These are phyloP conservation scores for Lithophane ornitopus DNA, from an alignment of 2,888 invertebrate genomes.

Conservation along the genomic window DNA sequence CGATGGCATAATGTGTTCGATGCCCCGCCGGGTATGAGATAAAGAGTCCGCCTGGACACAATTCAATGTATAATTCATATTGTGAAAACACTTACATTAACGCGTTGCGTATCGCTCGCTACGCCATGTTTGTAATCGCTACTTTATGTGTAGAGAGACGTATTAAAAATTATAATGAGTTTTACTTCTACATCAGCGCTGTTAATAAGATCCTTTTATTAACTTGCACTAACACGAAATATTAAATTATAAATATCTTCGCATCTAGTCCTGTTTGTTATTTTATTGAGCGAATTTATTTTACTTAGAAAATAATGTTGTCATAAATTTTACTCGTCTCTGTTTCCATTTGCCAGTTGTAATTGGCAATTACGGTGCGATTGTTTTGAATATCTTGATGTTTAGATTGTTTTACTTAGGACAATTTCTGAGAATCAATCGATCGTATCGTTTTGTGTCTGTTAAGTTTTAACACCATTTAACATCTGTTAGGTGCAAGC, in stretches of 20 bases:
- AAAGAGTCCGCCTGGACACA: slow-evolving; percentile 74
- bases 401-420: slow-evolving; percentile 47
- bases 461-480: not conserved
- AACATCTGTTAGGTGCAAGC: not conserved
- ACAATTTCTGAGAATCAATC: slow-evolving; percentile 32
- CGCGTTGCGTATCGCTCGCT: slow-evolving; percentile 76
- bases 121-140: slow-evolving; percentile 77
- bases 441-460: slow-evolving; percentile 17
- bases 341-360: slow-evolving; percentile 60
- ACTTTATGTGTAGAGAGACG: slow-evolving; percentile 73
- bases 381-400: slow-evolving; percentile 59
- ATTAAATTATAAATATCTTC: slow-evolving; percentile 57
- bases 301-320: slow-evolving; percentile 53
- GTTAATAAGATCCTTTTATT: slow-evolving; percentile 69
- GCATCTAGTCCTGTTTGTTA: slow-evolving; percentile 44
- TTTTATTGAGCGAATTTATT: slow-evolving; percentile 57
- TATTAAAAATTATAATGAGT: slow-evolving; percentile 78
- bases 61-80: slow-evolving; percentile 82
- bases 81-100: slow-evolving; percentile 82
- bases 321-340: slow-evolving; percentile 53
- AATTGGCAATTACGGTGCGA: slow-evolving; percentile 59
- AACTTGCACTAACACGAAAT: slow-evolving; percentile 63
- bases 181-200: slow-evolving; percentile 66
- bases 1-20: slow-evolving; percentile 76
- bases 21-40: slow-evolving; percentile 76